These are phyloP conservation scores for Sminthurinus signatus DNA, from an alignment of 1,140 invertebrate genomes.

Conservation along the genomic window DNA sequence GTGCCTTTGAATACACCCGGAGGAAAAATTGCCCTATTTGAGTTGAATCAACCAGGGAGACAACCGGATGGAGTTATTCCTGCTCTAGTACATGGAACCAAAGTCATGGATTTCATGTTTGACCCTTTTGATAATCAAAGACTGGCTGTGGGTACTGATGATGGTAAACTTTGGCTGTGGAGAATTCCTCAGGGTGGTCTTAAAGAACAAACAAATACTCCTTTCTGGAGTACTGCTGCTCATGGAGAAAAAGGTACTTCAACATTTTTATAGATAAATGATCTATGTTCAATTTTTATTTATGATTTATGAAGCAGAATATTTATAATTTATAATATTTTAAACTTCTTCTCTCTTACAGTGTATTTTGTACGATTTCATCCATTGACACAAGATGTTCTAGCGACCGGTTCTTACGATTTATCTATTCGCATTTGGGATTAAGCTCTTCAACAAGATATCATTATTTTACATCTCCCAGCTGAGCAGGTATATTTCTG, in stretches of 20 bases:
- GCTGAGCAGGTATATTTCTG: slow-evolving; percentile 56
- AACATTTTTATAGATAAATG: too few relatives aligned
- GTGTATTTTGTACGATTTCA: slow-evolving; percentile 87
- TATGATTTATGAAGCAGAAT: too few relatives aligned
- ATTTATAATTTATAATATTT: too few relatives aligned
- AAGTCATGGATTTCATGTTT: slow-evolving; percentile 87
- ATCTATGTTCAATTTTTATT: too few relatives aligned
- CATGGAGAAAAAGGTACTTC: slow-evolving; percentile 87
- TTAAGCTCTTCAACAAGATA: slow-evolving; percentile 51
- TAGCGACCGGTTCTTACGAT: slow-evolving; percentile 82
- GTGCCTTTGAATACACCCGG: slow-evolving; percentile 68
- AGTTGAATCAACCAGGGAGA: slow-evolving; percentile 68
- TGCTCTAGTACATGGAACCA: slow-evolving; percentile 76
- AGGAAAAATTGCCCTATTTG: slow-evolving; percentile 63
- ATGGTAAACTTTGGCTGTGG: slow-evolving; percentile 84
- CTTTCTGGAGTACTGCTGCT: slow-evolving; percentile 55
- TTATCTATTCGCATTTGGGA: slow-evolving; percentile 83
- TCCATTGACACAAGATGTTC: slow-evolving; percentile 73
- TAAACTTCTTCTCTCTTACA: too few relatives aligned
- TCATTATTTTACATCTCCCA: slow-evolving; percentile 59
- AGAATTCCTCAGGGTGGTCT: slow-evolving; percentile 64
- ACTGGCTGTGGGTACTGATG: slow-evolving; percentile 78
- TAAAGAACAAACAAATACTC: slow-evolving; percentile 61
- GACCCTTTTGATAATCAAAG: slow-evolving; percentile 78
- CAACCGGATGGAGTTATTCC: slow-evolving; percentile 74